Evolutionary conservation across 2,888 invertebrate genomes (phyloP).

Genomic region (Escarpia spicata): DNA sequence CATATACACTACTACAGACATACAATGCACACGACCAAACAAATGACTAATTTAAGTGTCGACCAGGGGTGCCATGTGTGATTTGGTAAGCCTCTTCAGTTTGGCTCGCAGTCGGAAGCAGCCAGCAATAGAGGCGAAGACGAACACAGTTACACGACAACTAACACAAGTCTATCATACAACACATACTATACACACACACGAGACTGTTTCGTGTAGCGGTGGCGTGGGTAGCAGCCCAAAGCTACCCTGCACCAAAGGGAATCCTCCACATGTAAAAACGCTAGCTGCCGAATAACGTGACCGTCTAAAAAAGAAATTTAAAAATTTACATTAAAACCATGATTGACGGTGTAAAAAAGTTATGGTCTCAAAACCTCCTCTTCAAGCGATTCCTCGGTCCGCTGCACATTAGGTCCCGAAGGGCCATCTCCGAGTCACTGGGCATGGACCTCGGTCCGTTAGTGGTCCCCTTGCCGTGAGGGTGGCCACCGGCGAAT

Average conservation of each 20-base stretch:
- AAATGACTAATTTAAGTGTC: background rate
- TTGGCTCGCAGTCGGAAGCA: background rate
- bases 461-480: background rate
- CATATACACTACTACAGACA: background rate
- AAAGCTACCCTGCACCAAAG: background rate
- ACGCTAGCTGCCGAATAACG: background rate
- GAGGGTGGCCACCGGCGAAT: background rate
- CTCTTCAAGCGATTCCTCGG: background rate
- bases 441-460: background rate
- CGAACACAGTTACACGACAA: background rate
- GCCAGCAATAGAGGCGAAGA: background rate
- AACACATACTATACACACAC: conserved; percentile 1
- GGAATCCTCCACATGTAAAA: background rate
- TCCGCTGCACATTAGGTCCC: background rate
- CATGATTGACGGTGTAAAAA: background rate
- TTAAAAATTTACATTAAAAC: background rate
- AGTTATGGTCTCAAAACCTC: background rate
- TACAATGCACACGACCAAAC: background rate
- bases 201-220: background rate
- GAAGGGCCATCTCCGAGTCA: background rate
- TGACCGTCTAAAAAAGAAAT: background rate
- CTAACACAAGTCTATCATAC: background rate
- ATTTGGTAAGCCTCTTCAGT: background rate
- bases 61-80: background rate
- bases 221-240: background rate